These are phyloP conservation scores for Vidua macroura DNA, from an alignment of 2,113 vertebrate genomes.

Conservation along the genomic window DNA sequence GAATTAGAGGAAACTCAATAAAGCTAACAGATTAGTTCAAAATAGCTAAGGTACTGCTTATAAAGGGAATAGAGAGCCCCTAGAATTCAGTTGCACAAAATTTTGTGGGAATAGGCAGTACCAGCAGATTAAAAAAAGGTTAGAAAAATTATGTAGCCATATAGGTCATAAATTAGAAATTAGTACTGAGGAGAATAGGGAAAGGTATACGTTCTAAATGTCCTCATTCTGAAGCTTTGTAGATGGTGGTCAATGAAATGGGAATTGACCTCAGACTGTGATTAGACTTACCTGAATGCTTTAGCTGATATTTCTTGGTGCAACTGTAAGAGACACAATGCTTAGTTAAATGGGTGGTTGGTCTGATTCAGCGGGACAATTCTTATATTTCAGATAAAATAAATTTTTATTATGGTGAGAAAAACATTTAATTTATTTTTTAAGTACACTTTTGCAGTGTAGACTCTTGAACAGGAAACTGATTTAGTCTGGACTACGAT, in stretches of 20 bases:
- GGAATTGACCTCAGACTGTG: background rate
- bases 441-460: background rate
- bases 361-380: background rate
- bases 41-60: background rate
- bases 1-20: background rate
- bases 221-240: background rate
- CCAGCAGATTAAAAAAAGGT: background rate
- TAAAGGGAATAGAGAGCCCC: background rate
- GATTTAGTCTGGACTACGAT: background rate
- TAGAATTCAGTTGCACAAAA: background rate
- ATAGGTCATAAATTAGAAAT: background rate
- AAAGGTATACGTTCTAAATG: background rate
- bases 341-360: background rate
- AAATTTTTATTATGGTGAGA: background rate
- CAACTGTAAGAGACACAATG: background rate
- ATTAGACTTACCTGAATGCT: background rate
- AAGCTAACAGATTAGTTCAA: background rate
- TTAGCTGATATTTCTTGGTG: background rate
- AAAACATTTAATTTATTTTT: background rate
- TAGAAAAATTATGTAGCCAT: background rate
- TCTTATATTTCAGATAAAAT: background rate
- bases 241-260: background rate
- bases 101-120: background rate
- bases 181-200: background rate
- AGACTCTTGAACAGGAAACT: background rate